phyloP scores from a whole-genome alignment of 2,797 vertebrate species.

The Chloroceryle inda region DNA sequence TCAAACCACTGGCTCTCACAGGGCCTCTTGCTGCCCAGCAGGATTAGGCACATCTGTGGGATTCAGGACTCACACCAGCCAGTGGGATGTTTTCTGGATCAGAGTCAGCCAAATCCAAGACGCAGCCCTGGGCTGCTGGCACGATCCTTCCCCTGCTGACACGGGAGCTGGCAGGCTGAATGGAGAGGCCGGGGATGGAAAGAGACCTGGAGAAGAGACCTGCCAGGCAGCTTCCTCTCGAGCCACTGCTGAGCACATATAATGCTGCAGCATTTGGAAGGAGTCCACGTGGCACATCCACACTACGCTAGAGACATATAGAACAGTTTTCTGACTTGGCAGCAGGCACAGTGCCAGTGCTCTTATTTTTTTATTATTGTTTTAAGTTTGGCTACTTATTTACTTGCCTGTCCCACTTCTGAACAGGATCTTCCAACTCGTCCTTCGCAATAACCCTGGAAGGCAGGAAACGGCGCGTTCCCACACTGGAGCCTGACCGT shows the following conservation, averaged over 20 bases:
- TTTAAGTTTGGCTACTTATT: background rate
- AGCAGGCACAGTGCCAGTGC: background rate
- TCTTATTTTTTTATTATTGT: background rate
- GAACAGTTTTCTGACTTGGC: background rate
- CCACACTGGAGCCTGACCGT: background rate
- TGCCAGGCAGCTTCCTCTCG: background rate
- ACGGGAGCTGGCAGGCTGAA: background rate
- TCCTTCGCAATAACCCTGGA: background rate
- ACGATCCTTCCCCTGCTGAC: background rate
- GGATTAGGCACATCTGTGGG: background rate
- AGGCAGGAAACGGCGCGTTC: background rate
- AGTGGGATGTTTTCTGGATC: background rate
- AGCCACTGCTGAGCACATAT: background rate
- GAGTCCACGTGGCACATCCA: background rate
- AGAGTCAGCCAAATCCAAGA: background rate
- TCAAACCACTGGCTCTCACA: background rate
- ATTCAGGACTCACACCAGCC: background rate
- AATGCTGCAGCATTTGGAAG: background rate
- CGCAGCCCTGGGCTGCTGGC: background rate
- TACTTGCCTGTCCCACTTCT: background rate
- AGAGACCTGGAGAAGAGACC: background rate
- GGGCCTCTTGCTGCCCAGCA: background rate
- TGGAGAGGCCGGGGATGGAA: background rate
- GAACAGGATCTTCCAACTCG: background rate
- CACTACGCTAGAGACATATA: rapidly evolving